Evolutionary conservation across 1,140 invertebrate genomes (phyloP).

Genomic region (Magallana ariakensis): DNA sequence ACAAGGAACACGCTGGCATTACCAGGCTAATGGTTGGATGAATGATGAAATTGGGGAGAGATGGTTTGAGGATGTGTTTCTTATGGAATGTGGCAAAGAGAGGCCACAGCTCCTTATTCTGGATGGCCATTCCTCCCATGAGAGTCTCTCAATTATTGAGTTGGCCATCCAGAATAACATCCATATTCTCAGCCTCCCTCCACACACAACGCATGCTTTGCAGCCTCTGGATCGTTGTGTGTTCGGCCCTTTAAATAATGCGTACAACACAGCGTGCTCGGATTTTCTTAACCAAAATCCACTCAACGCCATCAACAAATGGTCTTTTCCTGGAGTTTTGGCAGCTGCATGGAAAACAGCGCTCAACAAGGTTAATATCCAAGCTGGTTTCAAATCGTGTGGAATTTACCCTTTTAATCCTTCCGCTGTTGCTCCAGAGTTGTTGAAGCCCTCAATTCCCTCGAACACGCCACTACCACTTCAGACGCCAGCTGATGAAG

Average conservation of each 20-base stretch:
- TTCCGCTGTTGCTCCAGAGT: background rate
- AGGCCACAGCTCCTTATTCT: constrained; percentile 59
- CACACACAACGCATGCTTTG: constrained; percentile 64
- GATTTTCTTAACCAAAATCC: constrained; percentile 46
- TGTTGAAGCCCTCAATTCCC: constrained; percentile 17
- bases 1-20: constrained; percentile 36
- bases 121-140: constrained; percentile 63
- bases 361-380: background rate
- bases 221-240: constrained; percentile 62
- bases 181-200: constrained; percentile 62
- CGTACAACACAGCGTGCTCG: constrained; percentile 48
- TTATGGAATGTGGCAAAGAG: constrained; percentile 50
- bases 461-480: background rate
- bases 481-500: background rate
- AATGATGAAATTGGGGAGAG: constrained; percentile 50
- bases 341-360: constrained; percentile 46
- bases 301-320: constrained; percentile 51
- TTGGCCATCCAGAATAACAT: constrained; percentile 57
- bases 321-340: constrained; percentile 44
- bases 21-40: constrained; percentile 51
- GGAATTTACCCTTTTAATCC: constrained; percentile 48
- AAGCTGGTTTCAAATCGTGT: constrained; percentile 46
- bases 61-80: constrained; percentile 56
- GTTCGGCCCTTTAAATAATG: constrained; percentile 59
- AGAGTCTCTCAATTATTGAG: constrained; percentile 54